A percentile compares a stretch with the other conserved stretches of the same genome.
Conservation (phyloP, 2,797 vertebrate species). For the Brachyrhaphis roseni region DNA sequence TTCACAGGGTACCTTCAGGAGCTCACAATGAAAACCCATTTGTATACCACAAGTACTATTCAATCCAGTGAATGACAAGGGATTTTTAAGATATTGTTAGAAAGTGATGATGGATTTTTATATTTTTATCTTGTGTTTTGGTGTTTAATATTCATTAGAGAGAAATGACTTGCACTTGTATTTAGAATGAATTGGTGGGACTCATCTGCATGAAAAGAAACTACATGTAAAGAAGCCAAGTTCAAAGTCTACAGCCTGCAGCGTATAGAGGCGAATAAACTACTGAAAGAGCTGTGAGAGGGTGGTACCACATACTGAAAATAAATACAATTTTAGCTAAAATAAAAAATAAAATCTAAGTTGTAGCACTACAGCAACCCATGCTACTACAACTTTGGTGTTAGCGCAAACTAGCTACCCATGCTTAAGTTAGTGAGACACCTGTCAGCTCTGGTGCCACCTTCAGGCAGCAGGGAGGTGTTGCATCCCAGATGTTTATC, state of each 20-base stretch:
- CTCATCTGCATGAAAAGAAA: neutral
- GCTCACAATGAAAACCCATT: neutral
- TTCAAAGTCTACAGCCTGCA: neutral
- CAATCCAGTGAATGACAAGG: constrained; percentile 18
- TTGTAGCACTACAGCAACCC: constrained; percentile 70
- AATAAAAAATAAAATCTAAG: constrained; percentile 32
- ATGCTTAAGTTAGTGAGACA: constrained; percentile 71
- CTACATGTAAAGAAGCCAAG: constrained; percentile 4
- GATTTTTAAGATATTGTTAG: constrained; percentile 22
- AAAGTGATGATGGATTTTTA: constrained; percentile 6
- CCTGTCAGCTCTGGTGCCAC: constrained; percentile 47
- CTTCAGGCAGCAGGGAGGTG: constrained; percentile 49
- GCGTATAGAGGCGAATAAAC: constrained; percentile 23
- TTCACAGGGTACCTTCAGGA: neutral
- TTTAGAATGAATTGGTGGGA: constrained; percentile 24
- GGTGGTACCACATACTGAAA: constrained; percentile 70
- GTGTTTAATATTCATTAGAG: constrained; percentile 12
- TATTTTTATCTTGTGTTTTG: constrained; percentile 5
- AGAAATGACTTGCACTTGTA: constrained; percentile 32
- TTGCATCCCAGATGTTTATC: constrained; percentile 86
- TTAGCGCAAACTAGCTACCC: constrained; percentile 50
- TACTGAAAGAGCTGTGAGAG: constrained; percentile 74
- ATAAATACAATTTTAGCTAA: constrained; percentile 25
- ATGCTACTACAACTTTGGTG: constrained; percentile 69
- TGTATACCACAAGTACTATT: constrained; percentile 39